Conservation (phyloP, 2,888 invertebrate genomes). For the Temnothorax ravouxi region DNA sequence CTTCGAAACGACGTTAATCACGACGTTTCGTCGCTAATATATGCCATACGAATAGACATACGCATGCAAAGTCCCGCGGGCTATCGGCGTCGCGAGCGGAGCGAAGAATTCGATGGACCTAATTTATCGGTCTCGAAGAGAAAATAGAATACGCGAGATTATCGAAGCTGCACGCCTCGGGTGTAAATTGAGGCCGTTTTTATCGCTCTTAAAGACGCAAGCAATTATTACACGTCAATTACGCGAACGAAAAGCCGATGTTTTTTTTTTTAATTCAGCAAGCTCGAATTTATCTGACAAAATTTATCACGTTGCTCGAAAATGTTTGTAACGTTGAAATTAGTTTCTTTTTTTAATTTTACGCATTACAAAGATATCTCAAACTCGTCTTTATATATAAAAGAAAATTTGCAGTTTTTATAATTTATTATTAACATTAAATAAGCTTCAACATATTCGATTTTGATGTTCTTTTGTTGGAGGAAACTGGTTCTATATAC, state of each 20-base stretch:
- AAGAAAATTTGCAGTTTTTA: background rate
- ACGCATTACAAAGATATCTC: background rate
- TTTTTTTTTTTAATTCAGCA: constrained; percentile 21
- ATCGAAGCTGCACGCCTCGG: constrained; percentile 3
- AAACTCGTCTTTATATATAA: background rate
- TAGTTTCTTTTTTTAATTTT: background rate
- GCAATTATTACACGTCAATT: constrained; percentile 42
- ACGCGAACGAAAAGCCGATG: background rate
- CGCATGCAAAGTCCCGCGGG: constrained; percentile 60
- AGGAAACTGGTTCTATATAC: background rate
- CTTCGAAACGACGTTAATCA: constrained; percentile 69
- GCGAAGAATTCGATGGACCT: constrained; percentile 55
- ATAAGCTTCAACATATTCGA: background rate
- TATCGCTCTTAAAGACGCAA: constrained; percentile 29
- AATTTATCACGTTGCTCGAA: background rate
- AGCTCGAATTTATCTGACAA: background rate
- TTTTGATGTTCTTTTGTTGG: constrained; percentile 1
- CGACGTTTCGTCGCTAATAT: constrained; percentile 78
- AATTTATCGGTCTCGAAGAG: constrained; percentile 59
- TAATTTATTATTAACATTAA: background rate
- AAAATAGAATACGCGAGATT: constrained; percentile 36
- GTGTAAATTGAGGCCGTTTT: constrained; percentile 16
- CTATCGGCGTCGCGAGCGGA: constrained; percentile 23
- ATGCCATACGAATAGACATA: constrained; percentile 62
- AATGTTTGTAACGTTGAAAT: background rate